Evolutionary conservation across 2,113 vertebrate species (phyloP).

Genomic region (Poeciliopsis retropinna): DNA sequence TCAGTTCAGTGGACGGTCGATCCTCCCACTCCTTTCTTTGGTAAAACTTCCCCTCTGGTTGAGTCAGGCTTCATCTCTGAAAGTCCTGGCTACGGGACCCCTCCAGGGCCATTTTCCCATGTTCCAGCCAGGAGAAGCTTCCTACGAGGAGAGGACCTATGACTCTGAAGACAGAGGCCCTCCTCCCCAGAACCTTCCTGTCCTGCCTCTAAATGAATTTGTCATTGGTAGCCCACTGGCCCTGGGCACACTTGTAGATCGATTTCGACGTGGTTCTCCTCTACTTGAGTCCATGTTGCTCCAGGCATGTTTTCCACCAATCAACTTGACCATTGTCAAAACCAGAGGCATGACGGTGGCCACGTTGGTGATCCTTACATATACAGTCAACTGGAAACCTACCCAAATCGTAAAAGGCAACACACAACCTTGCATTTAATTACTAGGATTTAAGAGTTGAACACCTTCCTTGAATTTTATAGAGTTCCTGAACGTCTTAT

Average conservation of each 20-base stretch:
- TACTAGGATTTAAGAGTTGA: background rate
- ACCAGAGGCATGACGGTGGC: conserved; percentile 2
- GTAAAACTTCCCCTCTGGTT: background rate
- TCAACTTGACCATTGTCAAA: background rate
- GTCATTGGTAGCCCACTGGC: background rate
- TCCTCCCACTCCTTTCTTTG: background rate
- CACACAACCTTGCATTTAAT: background rate
- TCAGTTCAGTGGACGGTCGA: background rate
- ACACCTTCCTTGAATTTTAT: background rate
- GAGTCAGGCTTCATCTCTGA: fast-evolving
- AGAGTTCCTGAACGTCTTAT: background rate
- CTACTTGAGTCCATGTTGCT: background rate
- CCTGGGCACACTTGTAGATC: background rate
- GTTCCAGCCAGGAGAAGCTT: conserved; percentile 25
- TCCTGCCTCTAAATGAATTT: background rate
- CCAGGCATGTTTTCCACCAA: conserved; percentile 2
- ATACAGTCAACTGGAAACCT: background rate
- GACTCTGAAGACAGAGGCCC: conserved; percentile 5
- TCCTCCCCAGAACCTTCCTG: background rate
- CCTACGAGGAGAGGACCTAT: fast-evolving
- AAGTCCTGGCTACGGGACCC: background rate
- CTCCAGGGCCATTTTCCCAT: background rate
- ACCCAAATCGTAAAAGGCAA: fast-evolving
- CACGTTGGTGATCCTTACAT: background rate
- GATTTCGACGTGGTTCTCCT: background rate